Evolutionary conservation across 2,888 invertebrate species (phyloP).

Genomic region (Harpagoxenus sublaevis): DNA sequence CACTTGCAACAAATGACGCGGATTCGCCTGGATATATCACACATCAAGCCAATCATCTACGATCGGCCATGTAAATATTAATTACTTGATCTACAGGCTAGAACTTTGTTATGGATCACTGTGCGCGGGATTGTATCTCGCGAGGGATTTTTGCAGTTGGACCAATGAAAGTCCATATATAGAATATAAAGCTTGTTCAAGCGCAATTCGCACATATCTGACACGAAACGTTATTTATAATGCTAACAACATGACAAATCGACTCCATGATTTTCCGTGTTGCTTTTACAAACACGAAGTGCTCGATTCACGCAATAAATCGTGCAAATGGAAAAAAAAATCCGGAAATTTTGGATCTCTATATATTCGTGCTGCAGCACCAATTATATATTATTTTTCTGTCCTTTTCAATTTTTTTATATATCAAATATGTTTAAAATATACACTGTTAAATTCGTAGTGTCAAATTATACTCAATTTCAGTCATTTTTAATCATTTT

Average conservation of each 20-base stretch:
- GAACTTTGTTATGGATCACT: slow-evolving; percentile 47
- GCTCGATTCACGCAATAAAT: neutral
- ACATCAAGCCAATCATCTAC: slow-evolving; percentile 8
- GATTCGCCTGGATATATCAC: slow-evolving; percentile 1
- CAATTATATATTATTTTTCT: neutral
- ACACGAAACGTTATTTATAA: slow-evolving; percentile 20
- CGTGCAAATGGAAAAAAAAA: neutral
- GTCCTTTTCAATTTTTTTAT: neutral
- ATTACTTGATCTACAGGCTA: slow-evolving; percentile 28
- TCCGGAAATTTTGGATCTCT: neutral
- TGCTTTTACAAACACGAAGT: neutral
- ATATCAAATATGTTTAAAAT: neutral
- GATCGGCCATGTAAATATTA: slow-evolving; percentile 40
- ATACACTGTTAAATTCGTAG: too few species aligned
- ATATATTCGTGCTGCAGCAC: neutral
- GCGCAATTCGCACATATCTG: neutral
- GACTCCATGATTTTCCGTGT: neutral
- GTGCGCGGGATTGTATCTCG: neutral
- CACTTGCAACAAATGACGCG: neutral
- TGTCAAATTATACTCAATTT: too few species aligned
- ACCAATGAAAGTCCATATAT: slow-evolving; percentile 22
- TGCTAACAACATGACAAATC: slow-evolving; percentile 10
- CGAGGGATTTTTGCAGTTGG: slow-evolving; percentile 29
- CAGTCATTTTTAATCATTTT: too few species aligned
- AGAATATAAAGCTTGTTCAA: slow-evolving; percentile 27